Conservation (phyloP, 2,113 vertebrate genomes). For the Tragelaphus scriptus region DNA sequence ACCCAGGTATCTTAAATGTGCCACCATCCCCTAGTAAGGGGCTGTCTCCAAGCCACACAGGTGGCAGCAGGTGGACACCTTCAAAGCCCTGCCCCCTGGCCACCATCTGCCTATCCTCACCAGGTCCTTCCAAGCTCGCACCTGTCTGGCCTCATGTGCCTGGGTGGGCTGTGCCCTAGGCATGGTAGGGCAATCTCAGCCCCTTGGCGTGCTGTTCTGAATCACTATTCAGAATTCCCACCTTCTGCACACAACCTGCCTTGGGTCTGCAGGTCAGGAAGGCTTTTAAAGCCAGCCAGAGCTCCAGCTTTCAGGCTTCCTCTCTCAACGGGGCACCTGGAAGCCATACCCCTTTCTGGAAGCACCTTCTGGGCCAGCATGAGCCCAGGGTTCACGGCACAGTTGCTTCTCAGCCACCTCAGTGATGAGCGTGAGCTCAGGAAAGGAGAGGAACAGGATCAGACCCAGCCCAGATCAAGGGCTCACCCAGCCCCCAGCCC, state of each 20-base stretch:
- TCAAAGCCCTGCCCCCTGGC: no score
- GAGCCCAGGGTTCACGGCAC: not conserved
- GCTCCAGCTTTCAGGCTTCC: not conserved
- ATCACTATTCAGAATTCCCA: not conserved
- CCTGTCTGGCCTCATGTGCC: no score
- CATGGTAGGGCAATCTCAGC: no score
- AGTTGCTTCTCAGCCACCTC: no score
- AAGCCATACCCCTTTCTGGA: not conserved
- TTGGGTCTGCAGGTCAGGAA: not conserved
- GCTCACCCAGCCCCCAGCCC: not conserved
- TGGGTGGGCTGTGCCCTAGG: no score
- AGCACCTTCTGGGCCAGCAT: not conserved
- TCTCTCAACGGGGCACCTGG: not conserved
- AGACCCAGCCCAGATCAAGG: no score
- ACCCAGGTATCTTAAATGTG: not conserved
- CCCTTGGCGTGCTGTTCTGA: not conserved
- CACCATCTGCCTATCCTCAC: not conserved
- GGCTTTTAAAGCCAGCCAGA: not conserved
- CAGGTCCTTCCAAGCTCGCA: accelerated
- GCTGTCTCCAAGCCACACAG: not conserved
- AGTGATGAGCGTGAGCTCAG: not conserved
- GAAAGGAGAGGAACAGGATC: not conserved
- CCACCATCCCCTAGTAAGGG: not conserved
- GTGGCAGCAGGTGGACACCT: accelerated
- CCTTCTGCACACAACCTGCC: no score